Percentiles rank a stretch among this genome's conserved stretches.
Evolutionary conservation across 2,888 invertebrate genomes (phyloP).

Genomic region (Catotricha subobsoleta): DNA sequence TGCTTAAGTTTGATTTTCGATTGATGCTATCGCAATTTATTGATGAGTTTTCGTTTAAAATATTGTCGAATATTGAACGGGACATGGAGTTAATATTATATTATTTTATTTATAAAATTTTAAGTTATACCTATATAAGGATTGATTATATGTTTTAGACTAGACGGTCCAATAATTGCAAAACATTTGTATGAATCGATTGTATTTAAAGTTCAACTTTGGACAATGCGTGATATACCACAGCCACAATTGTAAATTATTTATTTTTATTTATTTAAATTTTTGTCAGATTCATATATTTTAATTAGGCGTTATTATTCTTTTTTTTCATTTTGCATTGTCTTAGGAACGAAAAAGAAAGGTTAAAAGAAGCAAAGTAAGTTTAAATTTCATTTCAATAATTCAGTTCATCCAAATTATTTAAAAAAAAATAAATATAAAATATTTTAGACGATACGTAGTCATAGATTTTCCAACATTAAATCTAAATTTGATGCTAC

Average conservation of each 20-base stretch:
- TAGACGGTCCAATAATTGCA: slow-evolving; percentile 22
- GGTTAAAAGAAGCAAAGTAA: slow-evolving; percentile 4
- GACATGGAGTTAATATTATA: slow-evolving; percentile 24
- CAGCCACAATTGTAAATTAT: slow-evolving; percentile 7
- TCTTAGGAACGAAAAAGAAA: slow-evolving; percentile 14
- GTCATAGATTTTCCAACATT: slow-evolving; percentile 31
- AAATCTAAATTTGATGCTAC: slow-evolving; percentile 29
- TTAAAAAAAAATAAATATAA: no score
- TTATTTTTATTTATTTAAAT: neutral
- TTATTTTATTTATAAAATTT: neutral
- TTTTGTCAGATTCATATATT: neutral
- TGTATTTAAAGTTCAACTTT: slow-evolving; percentile 25
- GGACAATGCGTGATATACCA: slow-evolving; percentile 20
- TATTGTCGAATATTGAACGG: slow-evolving; percentile 26
- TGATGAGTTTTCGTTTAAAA: slow-evolving; percentile 27
- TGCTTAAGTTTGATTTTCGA: slow-evolving; percentile 25
- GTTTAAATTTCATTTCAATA: neutral
- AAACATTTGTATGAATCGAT: slow-evolving; percentile 24
- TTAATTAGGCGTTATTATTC: no score
- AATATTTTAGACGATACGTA: slow-evolving; percentile 26
- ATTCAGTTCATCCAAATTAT: no score
- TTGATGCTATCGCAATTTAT: slow-evolving; percentile 21
- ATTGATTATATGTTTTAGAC: slow-evolving; percentile 14
- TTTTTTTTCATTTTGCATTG: no score
- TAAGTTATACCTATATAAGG: no score